Base-by-base conservation (phyloP, 2,888 invertebrate species). In the Hetaerina titia region DNA sequence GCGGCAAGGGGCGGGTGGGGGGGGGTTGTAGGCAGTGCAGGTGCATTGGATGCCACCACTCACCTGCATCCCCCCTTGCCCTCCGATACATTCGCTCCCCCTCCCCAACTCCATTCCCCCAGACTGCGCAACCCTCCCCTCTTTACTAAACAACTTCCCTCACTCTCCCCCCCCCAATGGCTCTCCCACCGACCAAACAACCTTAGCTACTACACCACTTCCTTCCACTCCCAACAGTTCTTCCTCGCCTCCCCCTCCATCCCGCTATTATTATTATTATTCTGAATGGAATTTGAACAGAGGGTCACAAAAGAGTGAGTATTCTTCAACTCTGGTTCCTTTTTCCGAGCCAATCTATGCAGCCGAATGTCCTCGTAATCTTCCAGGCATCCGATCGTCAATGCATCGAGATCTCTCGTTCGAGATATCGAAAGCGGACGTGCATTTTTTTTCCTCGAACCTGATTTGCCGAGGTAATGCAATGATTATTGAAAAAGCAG, bases 31-130 rank as follows among this genome's bases (percentile, higher is more conserved):
- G 90, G 19, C 60, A 22, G 56, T 31, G 90, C 90, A 90, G 90
- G 90, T 90, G 90, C 90, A 90, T 63, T 31, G 60, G 63, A 90
- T 90, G 90, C 63, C 90, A 9, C 15, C 63, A 90, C 25, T 90
- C 90, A 90, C 90, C 90, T 90, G 90, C 90, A 90, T 22, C 58
- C 58, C 22, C 57, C 89, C 89, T 58, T 25, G 8, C 58, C 58
- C 89, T 17, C 89, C 25, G 15, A 89, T 69, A n/a, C 25, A 58
- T 57, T 57, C 88, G 87, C 25, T 25, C n/a, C 89, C 89, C 60
- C 60, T 45, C 45, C 45, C 45, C 45, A 45, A 45, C 45, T 45
- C 45, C 45, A 45, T 45, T 60, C 60, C 25, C 31, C n/a, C 31
- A 31, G 8, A 81, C 81, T 25, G 31, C 25, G 31, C 81, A 31